Base-by-base conservation (phyloP, 2,113 vertebrate genomes). In the Alligator mississippiensis region DNA sequence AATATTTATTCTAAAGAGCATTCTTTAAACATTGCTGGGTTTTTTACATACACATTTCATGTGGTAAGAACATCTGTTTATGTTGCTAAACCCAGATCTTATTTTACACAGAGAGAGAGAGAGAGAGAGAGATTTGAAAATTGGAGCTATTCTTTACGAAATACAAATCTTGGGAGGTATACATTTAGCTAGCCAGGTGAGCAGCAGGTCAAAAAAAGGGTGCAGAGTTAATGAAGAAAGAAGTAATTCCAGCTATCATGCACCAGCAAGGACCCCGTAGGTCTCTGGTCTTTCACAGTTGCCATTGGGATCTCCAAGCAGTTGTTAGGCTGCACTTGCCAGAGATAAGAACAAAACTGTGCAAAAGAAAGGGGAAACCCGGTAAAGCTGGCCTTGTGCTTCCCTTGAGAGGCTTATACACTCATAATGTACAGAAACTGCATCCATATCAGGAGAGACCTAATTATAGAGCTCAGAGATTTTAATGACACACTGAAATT, bases 401-500 rank as follows among this genome's bases (percentile, higher is more conserved):
- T 97, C 97, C 97, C 94, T 59, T 19, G 97, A 96, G 95, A 96
- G 91, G 81, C 90, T 94, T 82, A 74, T 63, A 19, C 70, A 93
- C 94, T 97, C 89, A 62, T 93, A 96, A 90, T 57, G 94, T 96
- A 96, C 92, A 88, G 96, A 97, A 97, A 94, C 95, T 93, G 96
- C 97, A 98, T 97, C 97, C 96, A 95, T 97, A 97, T 97, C 98
- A 98, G 96, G 94, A 97, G 96, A 97, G 96, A 96, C 98, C 98
- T 98, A 98, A 98, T 98, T 98, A 98, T 96, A 97, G 97, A 98
- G 96, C 97, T 95, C 87, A 75, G 95, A 97, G 97, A 98, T 98
- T 98, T 98, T 98, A 98, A 98, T 98, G 97, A 97, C 98, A 97
- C 96, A 87, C 95, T 97, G 96, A 98, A 98, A 98, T 98, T 98